phyloP scores from a whole-genome alignment of 2,888 invertebrate genomes.

The Hyposoter didymator region DNA sequence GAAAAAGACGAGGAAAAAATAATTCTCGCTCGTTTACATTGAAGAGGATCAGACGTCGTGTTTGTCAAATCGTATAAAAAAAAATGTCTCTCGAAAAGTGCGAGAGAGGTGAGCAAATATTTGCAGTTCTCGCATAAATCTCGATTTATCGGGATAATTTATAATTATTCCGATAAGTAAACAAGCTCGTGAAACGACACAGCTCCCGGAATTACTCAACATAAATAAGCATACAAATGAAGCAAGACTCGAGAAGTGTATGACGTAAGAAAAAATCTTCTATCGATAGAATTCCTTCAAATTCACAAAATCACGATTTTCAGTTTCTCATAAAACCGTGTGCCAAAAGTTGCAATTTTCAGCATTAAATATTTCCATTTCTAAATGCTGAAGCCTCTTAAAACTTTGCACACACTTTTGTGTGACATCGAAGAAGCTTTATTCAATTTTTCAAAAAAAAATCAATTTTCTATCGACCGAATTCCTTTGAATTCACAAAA shows the following conservation, averaged over 20 bases:
- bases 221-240: conserved; percentile 6
- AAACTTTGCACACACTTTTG: too few species aligned
- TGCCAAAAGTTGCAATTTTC: too few species aligned
- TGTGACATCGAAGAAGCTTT: too few species aligned
- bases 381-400: too few species aligned
- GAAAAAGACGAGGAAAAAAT: neutral
- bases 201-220: neutral
- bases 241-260: too few species aligned
- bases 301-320: too few species aligned
- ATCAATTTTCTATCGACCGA: too few species aligned
- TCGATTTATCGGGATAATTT: neutral
- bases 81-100: neutral
- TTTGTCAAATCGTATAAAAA: conserved; percentile 29
- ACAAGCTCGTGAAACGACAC: neutral
- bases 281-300: too few species aligned
- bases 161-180: conserved; percentile 30
- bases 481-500: too few species aligned
- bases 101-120: conserved; percentile 43
- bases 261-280: neutral
- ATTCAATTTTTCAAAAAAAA: too few species aligned
- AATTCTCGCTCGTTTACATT: neutral
- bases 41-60: conserved; percentile 21
- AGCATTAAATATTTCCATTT: too few species aligned
- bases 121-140: neutral
- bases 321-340: too few species aligned